Conservation (phyloP, 2,797 vertebrate species). For the Vultur gryphus region DNA sequence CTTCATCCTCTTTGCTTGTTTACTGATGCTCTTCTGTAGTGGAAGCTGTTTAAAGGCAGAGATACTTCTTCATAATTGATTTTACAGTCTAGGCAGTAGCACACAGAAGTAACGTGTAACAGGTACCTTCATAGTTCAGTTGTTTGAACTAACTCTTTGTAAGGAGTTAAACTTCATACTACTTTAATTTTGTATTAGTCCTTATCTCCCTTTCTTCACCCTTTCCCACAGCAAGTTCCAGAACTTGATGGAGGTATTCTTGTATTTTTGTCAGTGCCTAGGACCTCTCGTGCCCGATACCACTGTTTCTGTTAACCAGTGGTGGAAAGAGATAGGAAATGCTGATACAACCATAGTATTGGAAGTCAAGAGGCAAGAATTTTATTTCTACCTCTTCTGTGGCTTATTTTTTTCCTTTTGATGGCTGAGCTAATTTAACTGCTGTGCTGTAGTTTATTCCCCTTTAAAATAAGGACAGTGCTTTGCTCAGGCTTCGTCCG, state of each 20-base stretch:
- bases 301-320: background rate
- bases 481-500: background rate
- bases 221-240: background rate
- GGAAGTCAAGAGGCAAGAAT: background rate
- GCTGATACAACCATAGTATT: background rate
- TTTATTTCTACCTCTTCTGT: background rate
- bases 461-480: background rate
- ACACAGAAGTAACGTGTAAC: rapidly evolving
- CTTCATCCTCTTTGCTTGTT: background rate
- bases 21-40: background rate
- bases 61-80: background rate
- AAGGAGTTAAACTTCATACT: background rate
- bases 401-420: background rate
- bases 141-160: background rate
- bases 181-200: rapidly evolving
- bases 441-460: background rate
- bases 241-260: background rate
- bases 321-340: background rate
- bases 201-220: background rate
- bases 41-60: background rate
- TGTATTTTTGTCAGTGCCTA: background rate
- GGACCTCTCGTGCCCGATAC: rapidly evolving
- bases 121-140: background rate
- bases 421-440: background rate
- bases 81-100: background rate